Evolutionary conservation across 2,797 vertebrate species (phyloP), one percentile per base, ranked within the genome.

Genomic region (Myotis planiceps): DNA sequence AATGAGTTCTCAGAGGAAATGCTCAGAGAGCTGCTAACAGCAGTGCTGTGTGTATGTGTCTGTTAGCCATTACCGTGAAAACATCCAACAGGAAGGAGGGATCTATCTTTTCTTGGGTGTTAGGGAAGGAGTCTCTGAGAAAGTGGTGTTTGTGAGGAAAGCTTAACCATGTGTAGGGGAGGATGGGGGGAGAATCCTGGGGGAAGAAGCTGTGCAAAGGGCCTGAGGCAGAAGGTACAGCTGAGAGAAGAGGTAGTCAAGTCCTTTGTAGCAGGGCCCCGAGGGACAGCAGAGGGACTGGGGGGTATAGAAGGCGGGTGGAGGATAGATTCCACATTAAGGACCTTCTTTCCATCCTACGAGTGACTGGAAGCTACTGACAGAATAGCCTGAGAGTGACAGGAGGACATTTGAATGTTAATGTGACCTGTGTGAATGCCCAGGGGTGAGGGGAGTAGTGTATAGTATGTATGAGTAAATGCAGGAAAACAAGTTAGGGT

Each of bases 1-100:
- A 92, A 39, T 76, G 69, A 89, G 27, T 69, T 92, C 69, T 58
- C 72, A 60, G 72, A 23, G 81, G 80, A 95, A 95, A 68, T 47
- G 13, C 49, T 72, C 29, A 37, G 53, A 92, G 51, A 75, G 12
- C 27, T 55, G 37, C 72, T 13, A 63, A 51, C n/a, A 51, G 19
- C 13, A 76, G n/a, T 53, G 3, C 34, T 75, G 55, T 4, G 6
- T 25, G 27, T 51, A n/a, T 37, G 25, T 47, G 45, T 83, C 2
- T 49, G 1, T 85, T 7, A n/a, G 39, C 53, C 68, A 45, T 88
- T 49, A 32, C 21, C 7, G 4, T 79, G 27, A 89, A 90, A 87
- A 13, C 32, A 68, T 23, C 89, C 55, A 63, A 60, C 19, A 55
- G 29, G 76, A 85, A 81, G 60, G 53, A 66, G 68, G n/a, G 9